Evolutionary conservation across 1,140 invertebrate genomes (phyloP).

Genomic region (Zaprionus camerounensis): DNA sequence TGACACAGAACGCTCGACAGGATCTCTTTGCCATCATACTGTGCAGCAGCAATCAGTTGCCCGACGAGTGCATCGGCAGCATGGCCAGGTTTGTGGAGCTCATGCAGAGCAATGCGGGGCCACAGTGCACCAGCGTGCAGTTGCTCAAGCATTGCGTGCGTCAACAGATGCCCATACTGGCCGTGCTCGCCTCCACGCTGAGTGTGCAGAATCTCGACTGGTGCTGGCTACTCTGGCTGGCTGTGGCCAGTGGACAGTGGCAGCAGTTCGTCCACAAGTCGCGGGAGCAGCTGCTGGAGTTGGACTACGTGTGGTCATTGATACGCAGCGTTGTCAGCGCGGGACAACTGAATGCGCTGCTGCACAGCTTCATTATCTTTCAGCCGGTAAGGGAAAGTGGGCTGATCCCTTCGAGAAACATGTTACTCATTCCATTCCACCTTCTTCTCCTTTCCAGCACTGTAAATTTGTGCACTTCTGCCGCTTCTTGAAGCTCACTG

Average conservation of each 20-base stretch:
- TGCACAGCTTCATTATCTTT: slow-evolving; percentile 86
- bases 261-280: slow-evolving; percentile 22
- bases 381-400: slow-evolving; percentile 68
- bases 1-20: slow-evolving; percentile 44
- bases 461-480: slow-evolving; percentile 65
- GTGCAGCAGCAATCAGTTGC: slow-evolving; percentile 53
- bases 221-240: slow-evolving; percentile 87
- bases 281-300: slow-evolving; percentile 32
- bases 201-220: slow-evolving; percentile 61
- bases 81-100: slow-evolving; percentile 57
- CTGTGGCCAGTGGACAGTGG: slow-evolving; percentile 82
- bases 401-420: neutral
- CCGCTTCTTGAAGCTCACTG: slow-evolving; percentile 68
- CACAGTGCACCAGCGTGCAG: slow-evolving; percentile 83
- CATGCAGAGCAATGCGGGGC: slow-evolving; percentile 39
- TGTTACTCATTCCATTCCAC: neutral
- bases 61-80: slow-evolving; percentile 48
- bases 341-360: slow-evolving; percentile 84
- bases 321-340: slow-evolving; percentile 83
- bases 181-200: slow-evolving; percentile 85
- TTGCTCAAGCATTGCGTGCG: slow-evolving; percentile 78
- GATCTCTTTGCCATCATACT: slow-evolving; percentile 79
- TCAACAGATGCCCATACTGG: slow-evolving; percentile 85
- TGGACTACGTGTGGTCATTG: slow-evolving; percentile 59
- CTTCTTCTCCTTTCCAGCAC: slow-evolving; percentile 37